These are phyloP conservation scores for Eupeodes latifasciatus DNA, from an alignment of 2,888 invertebrate species.

Conservation along the genomic window DNA sequence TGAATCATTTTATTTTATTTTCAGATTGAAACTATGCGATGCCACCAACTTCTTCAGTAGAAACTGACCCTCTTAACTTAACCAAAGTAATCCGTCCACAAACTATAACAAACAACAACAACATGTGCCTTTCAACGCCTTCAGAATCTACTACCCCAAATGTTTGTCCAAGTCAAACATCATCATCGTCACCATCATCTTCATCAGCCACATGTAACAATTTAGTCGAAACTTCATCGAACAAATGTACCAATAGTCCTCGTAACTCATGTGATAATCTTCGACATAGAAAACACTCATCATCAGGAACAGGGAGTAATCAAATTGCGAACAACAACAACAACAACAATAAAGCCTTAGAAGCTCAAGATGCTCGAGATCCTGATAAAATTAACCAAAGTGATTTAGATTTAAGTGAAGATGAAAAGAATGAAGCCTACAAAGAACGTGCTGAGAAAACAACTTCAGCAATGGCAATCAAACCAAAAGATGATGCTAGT, in stretches of 20 bases:
- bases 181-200: conserved; percentile 13
- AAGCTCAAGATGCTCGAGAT: conserved; percentile 66
- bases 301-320: conserved; percentile 48
- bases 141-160: conserved; percentile 46
- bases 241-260: conserved; percentile 21
- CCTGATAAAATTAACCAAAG: conserved; percentile 64
- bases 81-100: conserved; percentile 44
- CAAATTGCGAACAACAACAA: conserved; percentile 42
- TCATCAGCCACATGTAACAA: conserved; percentile 46
- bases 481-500: conserved; percentile 42
- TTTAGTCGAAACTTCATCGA: conserved; percentile 47
- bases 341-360: conserved; percentile 48
- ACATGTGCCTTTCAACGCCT: conserved; percentile 73
- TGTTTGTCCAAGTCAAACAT: conserved; percentile 11
- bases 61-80: conserved; percentile 28
- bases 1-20: not conserved
- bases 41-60: conserved; percentile 72
- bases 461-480: not conserved
- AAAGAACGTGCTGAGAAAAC: conserved; percentile 77
- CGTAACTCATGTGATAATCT: conserved; percentile 16
- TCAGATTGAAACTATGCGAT: conserved; percentile 51
- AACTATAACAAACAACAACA: conserved; percentile 22
- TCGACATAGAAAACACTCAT: conserved; percentile 59
- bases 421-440: conserved; percentile 81
- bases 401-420: conserved; percentile 78